Evolutionary conservation across 2,888 invertebrate species (phyloP).

Genomic region (Drosophila parthenogenetica): DNA sequence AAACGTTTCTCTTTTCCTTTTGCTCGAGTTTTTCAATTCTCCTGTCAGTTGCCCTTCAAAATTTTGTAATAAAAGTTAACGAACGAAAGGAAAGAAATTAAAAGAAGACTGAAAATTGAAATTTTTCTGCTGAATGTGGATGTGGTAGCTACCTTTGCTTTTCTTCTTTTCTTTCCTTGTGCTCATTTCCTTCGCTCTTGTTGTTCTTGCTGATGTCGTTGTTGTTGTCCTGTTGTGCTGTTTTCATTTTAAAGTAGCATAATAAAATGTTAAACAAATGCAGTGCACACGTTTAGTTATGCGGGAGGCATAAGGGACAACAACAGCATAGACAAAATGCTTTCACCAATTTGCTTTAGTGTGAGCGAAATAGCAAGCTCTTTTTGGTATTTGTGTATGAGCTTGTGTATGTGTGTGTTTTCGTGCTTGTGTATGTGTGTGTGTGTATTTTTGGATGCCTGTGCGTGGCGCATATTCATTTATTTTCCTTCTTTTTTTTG

Average conservation of each 20-base stretch:
- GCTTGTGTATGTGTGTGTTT: constrained; percentile 7
- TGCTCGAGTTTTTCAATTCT: constrained; percentile 6
- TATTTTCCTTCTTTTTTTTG: constrained; percentile 58
- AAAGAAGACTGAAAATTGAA: constrained; percentile 25
- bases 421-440: constrained; percentile 1
- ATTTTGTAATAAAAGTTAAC: constrained; percentile 41
- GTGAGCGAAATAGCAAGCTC: constrained; percentile 16
- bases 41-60: constrained; percentile 57
- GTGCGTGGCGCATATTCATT: constrained; percentile 72
- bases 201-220: constrained; percentile 26
- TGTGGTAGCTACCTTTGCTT: constrained; percentile 8
- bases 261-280: constrained; percentile 77
- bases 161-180: constrained; percentile 15
- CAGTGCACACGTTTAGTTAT: constrained; percentile 71
- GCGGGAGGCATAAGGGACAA: constrained; percentile 60
- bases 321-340: constrained; percentile 20
- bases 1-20: constrained; percentile 12
- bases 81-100: constrained; percentile 21
- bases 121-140: background rate
- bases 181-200: constrained; percentile 27
- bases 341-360: background rate
- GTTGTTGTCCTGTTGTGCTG: constrained; percentile 23
- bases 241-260: constrained; percentile 64
- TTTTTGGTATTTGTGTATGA: constrained; percentile 16
- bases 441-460: constrained; percentile 53